Evolutionary conservation across 2,888 invertebrate genomes (phyloP).

Genomic region (Leucophenga montana): DNA sequence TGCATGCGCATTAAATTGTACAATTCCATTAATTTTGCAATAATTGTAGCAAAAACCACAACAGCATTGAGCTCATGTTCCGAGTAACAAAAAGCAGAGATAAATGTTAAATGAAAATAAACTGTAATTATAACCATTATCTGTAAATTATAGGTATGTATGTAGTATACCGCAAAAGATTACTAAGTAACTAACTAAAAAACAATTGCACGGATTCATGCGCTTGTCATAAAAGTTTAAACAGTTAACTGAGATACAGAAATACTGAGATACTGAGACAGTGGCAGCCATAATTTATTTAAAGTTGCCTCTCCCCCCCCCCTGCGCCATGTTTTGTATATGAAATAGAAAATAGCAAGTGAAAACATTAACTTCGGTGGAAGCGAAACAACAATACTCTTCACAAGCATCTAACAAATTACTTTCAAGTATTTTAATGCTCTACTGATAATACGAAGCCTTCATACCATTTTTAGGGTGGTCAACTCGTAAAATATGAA

Average conservation of each 20-base stretch:
- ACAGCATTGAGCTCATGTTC: slow-evolving; percentile 16
- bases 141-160: slow-evolving; percentile 64
- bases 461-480: no score
- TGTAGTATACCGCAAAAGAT: no score
- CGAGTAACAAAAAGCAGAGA: background rate
- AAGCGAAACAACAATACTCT: no score
- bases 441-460: no score
- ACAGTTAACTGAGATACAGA: slow-evolving; percentile 45
- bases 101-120: slow-evolving; percentile 59
- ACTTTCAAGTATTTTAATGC: no score
- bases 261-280: slow-evolving; percentile 18
- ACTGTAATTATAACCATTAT: slow-evolving; percentile 66
- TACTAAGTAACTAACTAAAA: no score
- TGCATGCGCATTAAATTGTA: slow-evolving; percentile 13
- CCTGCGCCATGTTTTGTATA: no score
- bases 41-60: slow-evolving; percentile 26
- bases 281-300: background rate
- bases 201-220: slow-evolving; percentile 61
- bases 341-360: no score
- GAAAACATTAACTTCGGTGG: no score
- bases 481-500: no score
- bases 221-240: slow-evolving; percentile 59
- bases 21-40: slow-evolving; percentile 24
- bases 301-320: no score
- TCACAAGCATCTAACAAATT: no score